Evolutionary conservation across 2,888 invertebrate genomes (phyloP), one percentile per base, ranked within the genome.

Genomic region (Nymphalis urticae): DNA sequence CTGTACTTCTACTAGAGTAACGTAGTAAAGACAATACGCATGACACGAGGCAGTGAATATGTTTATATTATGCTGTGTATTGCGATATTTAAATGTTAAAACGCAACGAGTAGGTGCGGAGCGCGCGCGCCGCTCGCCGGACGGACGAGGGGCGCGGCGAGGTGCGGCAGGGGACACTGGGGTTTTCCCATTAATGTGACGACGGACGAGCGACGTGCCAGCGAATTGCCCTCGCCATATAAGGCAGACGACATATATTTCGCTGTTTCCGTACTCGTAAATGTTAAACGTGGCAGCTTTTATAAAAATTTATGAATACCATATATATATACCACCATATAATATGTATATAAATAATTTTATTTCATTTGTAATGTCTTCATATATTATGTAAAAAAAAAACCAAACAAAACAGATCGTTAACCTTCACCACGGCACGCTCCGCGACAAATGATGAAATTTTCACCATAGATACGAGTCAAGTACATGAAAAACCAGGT

Each of bases 181-280:
- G 92, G 91, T 92, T 93, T 93, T 92, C 92, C 93, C 90, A 92
- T 81, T 82, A 76, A 88, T 90, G 89, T 82, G 86, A 82, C 83
- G 80, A 69, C 54, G 82, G 86, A 82, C 83, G 80, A 69, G 32
- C 71, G 71, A 72, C 73, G 59, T 70, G 69, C 77, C 72, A 79
- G 80, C 76, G 79, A 82, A 83, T 81, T 76, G 80, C 77, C 80
- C 85, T 80, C 81, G 77, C 90, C 89, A 80, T 87, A 89, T 86
- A 90, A 80, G 85, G 90, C 77, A 62, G 68, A 74, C 70, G 77
- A 56, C 32, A 75, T 77, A 79, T 73, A 65, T 87, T 86, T 84
- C 83, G 82, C 81, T 74, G 79, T 81, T 88, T 87, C 86, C 86
- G 82, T 82, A 79, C 74, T 72, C 64, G 54, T 65, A 70, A 42